These are phyloP conservation scores for Oreochromis grahami DNA, from an alignment of 2,797 vertebrate species.

Conservation along the genomic window DNA sequence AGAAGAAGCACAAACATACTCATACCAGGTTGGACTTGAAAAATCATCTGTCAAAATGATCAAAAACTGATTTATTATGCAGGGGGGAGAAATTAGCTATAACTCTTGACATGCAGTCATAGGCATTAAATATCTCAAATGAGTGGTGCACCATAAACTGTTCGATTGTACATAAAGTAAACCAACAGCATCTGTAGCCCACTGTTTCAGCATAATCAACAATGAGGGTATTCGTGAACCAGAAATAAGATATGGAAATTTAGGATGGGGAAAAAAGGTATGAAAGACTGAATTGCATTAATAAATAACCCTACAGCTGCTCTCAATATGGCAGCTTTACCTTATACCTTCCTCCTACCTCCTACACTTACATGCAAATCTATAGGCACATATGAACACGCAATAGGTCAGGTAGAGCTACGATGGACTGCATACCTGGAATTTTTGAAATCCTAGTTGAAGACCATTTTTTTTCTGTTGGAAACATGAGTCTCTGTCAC, in stretches of 20 bases:
- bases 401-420: neutral
- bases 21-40: neutral
- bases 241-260: neutral
- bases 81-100: neutral
- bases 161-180: neutral
- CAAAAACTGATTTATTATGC: neutral
- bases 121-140: neutral
- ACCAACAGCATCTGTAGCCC: neutral
- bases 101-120: neutral
- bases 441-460: slow-evolving; percentile 29
- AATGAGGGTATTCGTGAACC: neutral
- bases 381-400: neutral
- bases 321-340: neutral
- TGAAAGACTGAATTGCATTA: neutral
- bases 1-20: neutral
- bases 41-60: neutral
- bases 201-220: neutral
- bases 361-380: neutral
- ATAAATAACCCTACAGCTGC: neutral
- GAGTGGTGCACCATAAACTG: neutral
- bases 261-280: neutral
- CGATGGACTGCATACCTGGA: slow-evolving; percentile 5
- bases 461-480: neutral
- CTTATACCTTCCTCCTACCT: neutral
- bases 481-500: neutral